phyloP scores from a whole-genome alignment of 2,113 vertebrate genomes.

The Nematolebias whitei region DNA sequence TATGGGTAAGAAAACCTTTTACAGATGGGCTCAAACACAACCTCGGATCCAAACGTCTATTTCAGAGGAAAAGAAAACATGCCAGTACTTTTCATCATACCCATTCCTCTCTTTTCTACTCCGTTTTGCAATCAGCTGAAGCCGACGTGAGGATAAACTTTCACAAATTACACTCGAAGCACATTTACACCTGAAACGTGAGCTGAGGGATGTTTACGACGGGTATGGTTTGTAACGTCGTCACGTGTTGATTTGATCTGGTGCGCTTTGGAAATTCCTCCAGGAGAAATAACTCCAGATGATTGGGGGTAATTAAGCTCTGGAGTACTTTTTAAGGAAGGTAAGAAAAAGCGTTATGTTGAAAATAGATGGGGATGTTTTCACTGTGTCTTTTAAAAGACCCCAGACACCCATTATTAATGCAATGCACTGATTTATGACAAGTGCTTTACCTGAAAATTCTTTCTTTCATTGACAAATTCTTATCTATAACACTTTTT shows the following conservation, averaged over 20 bases:
- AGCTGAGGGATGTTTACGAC: conserved; percentile 32
- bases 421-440: conserved; percentile 44
- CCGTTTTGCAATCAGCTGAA: conserved; percentile 38
- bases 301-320: conserved; percentile 42
- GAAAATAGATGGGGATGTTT: conserved; percentile 24
- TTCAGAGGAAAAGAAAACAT: conserved; percentile 24
- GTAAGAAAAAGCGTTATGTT: conserved; percentile 4
- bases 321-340: conserved; percentile 23
- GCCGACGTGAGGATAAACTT: conserved; percentile 33
- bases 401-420: conserved; percentile 39
- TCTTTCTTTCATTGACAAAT: conserved; percentile 29
- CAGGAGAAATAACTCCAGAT: conserved; percentile 38
- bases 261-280: conserved; percentile 61
- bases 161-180: conserved; percentile 52
- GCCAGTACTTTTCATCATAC: conserved; percentile 21
- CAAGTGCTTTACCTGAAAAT: conserved; percentile 49
- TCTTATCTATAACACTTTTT: no score
- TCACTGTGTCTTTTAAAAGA: conserved; percentile 16
- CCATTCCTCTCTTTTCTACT: conserved; percentile 41
- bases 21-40: conserved; percentile 35
- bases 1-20: conserved; percentile 34
- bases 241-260: conserved; percentile 22
- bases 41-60: conserved; percentile 28
- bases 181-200: conserved; percentile 38
- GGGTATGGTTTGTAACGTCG: conserved; percentile 15